phyloP scores from a whole-genome alignment of 2,888 invertebrate genomes.

The Bedellia somnulentella region DNA sequence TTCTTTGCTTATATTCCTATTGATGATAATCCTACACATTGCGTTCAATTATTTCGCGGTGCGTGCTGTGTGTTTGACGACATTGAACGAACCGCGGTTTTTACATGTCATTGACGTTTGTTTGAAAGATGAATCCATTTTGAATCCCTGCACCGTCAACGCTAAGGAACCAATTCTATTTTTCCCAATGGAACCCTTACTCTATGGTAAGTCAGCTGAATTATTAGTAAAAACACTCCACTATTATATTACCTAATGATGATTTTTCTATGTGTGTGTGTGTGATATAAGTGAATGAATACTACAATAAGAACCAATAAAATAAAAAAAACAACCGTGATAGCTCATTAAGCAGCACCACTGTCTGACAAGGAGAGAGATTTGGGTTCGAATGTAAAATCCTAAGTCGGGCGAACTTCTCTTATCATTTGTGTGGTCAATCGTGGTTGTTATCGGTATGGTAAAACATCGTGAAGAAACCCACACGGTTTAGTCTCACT shows the following conservation, averaged over 20 bases:
- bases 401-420: no score
- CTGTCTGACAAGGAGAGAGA: no score
- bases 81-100: slow-evolving; percentile 80
- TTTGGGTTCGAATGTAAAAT: no score
- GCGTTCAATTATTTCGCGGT: slow-evolving; percentile 88
- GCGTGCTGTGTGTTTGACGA: slow-evolving; percentile 73
- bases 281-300: no score
- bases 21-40: slow-evolving; percentile 79
- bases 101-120: slow-evolving; percentile 70
- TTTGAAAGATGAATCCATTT: slow-evolving; percentile 61
- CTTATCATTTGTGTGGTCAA: no score
- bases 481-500: no score
- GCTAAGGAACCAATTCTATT: slow-evolving; percentile 61
- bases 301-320: no score
- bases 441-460: no score
- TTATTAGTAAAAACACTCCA: neutral
- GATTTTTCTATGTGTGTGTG: no score
- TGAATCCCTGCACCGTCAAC: slow-evolving; percentile 69
- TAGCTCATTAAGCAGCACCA: no score
- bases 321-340: no score
- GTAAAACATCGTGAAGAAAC: no score
- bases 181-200: slow-evolving; percentile 6
- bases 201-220: neutral
- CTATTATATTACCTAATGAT: neutral
- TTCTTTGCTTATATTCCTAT: slow-evolving; percentile 71